Base-by-base conservation (phyloP, 1,140 invertebrate genomes). In the Rhynchophorus ferrugineus region DNA sequence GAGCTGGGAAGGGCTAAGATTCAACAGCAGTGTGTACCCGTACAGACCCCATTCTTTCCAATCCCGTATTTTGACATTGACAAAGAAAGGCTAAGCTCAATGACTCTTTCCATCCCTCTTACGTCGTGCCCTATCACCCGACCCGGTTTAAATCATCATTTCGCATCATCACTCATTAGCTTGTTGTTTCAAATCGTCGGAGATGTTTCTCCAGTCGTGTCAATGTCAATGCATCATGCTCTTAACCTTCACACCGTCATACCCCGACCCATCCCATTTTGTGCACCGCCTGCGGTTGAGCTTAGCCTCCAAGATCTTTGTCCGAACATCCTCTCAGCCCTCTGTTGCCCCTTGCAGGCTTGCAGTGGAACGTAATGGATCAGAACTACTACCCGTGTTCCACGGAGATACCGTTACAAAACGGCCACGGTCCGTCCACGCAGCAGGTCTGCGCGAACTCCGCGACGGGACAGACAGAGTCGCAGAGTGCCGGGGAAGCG, bases 301-400 rank as follows among this genome's bases (percentile, higher is more conserved):
- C 63, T 59, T 65, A 62, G 65, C 62, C 63, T 67, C 9, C 42
- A 37, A 9, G 19, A 44, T 56, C 54, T 18, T 9, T 54, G 22
- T 47, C 52, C 29, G 34, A 29, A 11, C 11, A 36, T 18, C 45
- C 13, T 19, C 45, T 18, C 38, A 9, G 36, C 39, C 47, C 36
- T 42, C 45, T 41, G 18, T 16, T 46, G 49, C 56, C 48, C 61
- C 69, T 80, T 75, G 69, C 77, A 82, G 80, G 80, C 75, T 74
- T 80, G 71, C 80, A 80, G 73, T 82, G 80, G 80, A 79, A 79
- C 68, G 75, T 82, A 69, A 75, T 82, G 74, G 79, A 82, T 70
- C 77, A 80, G 67, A 77, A 75, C 68, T 57, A 52, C 48, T 80
- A 80, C 72, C 73, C 77, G 65, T 75, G 76, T 70, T 79, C 77